Conservation (phyloP, 2,113 vertebrate genomes). For the human region GRCh38 chr11:8418001-8418500, state of each 20-base stretch:
- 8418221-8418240: too few species aligned
- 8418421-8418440: background rate
- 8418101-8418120: too few species aligned
- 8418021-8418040: background rate
- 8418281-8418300: background rate
- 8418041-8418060: background rate
- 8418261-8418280: background rate
- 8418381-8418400: background rate
- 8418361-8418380: background rate
- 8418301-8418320: background rate
- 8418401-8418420: background rate
- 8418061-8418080: background rate
- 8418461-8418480: background rate
- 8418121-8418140: too few species aligned
- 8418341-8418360: background rate
- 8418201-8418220: too few species aligned
- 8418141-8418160: too few species aligned
- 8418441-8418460: background rate
- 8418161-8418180: too few species aligned
- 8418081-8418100: background rate
- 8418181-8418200: too few species aligned
- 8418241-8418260: too few species aligned
- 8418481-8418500: background rate
- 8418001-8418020: conserved; percentile 1
- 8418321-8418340: background rate